Evolutionary conservation across 2,888 invertebrate species (phyloP), one percentile per base, ranked within the genome.

Genomic region (Alsophila aescularia): DNA sequence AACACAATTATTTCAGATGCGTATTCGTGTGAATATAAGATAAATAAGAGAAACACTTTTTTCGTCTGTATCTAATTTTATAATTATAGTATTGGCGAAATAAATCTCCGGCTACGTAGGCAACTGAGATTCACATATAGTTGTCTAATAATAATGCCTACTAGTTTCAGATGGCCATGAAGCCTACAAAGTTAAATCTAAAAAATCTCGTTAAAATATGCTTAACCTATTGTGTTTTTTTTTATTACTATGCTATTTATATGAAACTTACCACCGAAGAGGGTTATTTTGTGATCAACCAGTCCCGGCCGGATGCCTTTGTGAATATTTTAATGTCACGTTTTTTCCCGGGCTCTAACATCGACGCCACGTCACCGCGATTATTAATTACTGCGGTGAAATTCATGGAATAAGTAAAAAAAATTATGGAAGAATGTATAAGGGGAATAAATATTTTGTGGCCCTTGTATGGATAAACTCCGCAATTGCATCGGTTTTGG

Each of bases 311-410:
- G 40, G 58, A 60, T 55, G 66, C 63, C 65, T 65, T 69, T 64
- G 59, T 79, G 76, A 79, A 81, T 80, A 81, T 78, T 80, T 80
- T 73, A 81, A 72, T 71, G 73, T 72, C 72, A 73, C 71, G 70
- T 75, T 76, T 77, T 70, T 66, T 63, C 64, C 61, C 44, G 52
- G 62, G 66, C 64, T 54, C 63, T 62, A 75, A 78, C 75, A 72
- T 75, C 69, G 75, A 79, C 60, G 73, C 71, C 62, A 54, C 69
- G 73, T 77, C 75, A 76, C 72, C 66, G 61, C 55, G 48, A 35
- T 73, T 77, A 79, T 81, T 76, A 81, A 64, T 54, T 52, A 43
- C n/a, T n/a, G n/a, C n/a, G n/a, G n/a, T n/a, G n/a, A n/a, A n/a
- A n/a, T n/a, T n/a, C n/a, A n/a, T n/a, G 60, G 65, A 66, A 71